A percentile compares a stretch with the other conserved stretches of the same genome.
Conservation (phyloP, 2,113 vertebrate genomes). For the Polypterus bichir region DNA sequence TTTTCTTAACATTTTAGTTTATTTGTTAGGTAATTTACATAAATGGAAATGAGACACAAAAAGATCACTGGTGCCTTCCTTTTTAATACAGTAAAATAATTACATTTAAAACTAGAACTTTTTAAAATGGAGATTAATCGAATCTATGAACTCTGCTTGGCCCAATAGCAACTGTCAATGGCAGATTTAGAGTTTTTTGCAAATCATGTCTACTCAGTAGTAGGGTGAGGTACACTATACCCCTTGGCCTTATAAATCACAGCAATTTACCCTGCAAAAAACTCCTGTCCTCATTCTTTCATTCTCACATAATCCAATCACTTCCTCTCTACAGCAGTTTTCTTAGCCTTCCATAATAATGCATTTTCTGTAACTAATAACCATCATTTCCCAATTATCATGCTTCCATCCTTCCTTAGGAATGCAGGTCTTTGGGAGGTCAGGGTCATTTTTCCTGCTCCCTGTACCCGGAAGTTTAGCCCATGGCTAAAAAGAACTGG, state of each 20-base stretch:
- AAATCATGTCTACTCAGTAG: conserved; percentile 70
- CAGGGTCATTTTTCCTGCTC: conserved; percentile 64
- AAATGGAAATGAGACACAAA: background rate
- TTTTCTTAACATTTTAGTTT: background rate
- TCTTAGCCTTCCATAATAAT: conserved; percentile 77
- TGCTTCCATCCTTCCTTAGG: conserved; percentile 88
- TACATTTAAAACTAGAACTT: conserved; percentile 7
- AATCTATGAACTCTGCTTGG: conserved; percentile 43
- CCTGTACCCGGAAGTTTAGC: conserved; percentile 53
- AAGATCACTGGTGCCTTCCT: background rate
- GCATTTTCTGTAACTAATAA: conserved; percentile 99
- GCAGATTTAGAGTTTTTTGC: conserved; percentile 83
- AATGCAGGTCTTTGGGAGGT: conserved; percentile 75
- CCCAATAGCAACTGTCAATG: conserved; percentile 51
- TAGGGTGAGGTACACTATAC: conserved; percentile 55
- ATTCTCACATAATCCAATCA: conserved; percentile 81
- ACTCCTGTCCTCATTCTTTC: conserved; percentile 57
- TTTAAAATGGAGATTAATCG: conserved; percentile 6
- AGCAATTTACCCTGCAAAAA: conserved; percentile 78
- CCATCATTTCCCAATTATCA: conserved; percentile 98
- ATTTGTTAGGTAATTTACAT: conserved; percentile 4
- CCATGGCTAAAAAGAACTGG: conserved; percentile 43
- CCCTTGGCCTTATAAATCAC: conserved; percentile 88
- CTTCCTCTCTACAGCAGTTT: conserved; percentile 82
- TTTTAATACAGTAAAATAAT: no score